phyloP scores from a whole-genome alignment of 2,797 vertebrate species.

The Galago senegalensis region DNA sequence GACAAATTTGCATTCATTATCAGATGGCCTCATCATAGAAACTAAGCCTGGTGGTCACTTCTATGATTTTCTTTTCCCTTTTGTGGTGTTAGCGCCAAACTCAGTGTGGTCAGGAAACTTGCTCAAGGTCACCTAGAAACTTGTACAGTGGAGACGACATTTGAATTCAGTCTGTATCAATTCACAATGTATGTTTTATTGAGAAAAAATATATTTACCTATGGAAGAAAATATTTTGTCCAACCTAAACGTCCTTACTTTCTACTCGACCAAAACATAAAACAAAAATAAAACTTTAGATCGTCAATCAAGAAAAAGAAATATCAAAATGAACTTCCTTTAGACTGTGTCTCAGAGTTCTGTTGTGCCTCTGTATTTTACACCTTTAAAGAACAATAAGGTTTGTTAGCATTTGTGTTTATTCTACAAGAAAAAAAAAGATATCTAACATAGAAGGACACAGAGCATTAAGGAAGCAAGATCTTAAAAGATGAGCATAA shows the following conservation, averaged over 20 bases:
- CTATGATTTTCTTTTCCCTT: neutral
- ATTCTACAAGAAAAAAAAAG: neutral
- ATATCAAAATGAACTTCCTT: neutral
- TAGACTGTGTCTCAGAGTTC: neutral
- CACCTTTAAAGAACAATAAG: neutral
- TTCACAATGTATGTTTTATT: neutral
- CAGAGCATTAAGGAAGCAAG: neutral
- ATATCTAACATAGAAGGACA: neutral
- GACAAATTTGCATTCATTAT: neutral
- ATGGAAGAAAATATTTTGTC: neutral
- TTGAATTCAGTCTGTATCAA: neutral
- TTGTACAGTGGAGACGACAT: neutral
- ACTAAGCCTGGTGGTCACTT: neutral
- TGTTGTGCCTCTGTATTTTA: neutral
- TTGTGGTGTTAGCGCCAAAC: neutral
- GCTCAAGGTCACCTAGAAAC: neutral
- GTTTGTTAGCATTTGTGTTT: neutral
- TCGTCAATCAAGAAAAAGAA: neutral
- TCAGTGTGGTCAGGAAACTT: neutral
- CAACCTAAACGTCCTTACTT: neutral
- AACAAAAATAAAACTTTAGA: neutral
- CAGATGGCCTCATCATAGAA: neutral
- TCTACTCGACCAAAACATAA: neutral
- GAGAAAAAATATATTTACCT: neutral
- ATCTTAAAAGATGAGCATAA: neutral